Evolutionary conservation across 2,797 vertebrate species (phyloP), one percentile per base, ranked within the genome.

Genomic region (Coccyzus lansbergi): DNA sequence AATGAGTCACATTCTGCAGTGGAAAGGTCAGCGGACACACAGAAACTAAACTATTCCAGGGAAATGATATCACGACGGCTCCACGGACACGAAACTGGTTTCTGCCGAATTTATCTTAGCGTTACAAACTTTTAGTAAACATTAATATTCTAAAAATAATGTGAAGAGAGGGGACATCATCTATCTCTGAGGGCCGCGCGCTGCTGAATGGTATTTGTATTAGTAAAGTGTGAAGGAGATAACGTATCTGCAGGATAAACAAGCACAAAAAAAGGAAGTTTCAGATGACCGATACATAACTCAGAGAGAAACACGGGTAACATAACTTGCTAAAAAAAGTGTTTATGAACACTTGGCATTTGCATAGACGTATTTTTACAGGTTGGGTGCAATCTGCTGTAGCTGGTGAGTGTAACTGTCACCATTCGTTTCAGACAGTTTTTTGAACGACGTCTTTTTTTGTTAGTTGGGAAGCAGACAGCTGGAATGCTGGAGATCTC

Each of bases 201-300:
- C 46, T 28, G 80, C 10, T 58, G 88, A 90, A 76, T 52, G 93
- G 88, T 33, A 90, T 95, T 83, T 65, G 86, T 62, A 1, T 34
- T 25, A 62, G 51, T 8, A 1, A 93, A 88, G 93, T 56, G 91
- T 55, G 63, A 14, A 62, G 81, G 3, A 84, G 90, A 95, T 90
- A 95, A 91, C 6, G 1, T 20, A 33, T 29, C 92, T 67, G 25
- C 28, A 58, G 62, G 72, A 83, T 20, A 86, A 90, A 95, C 62
- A 55, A 53, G 14, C 53, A n/a, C 71, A 6, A 58, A 86, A 93
- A 93, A 83, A 83, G 88, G 93, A 96, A 96, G 28, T 94, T 96
- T 74, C 71, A 83, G 88, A 36, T 62, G 88, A n/a, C 34, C 38
- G 6, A 12, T 14, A 5, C 13, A 16, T 58, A 42, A 60, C 49